Evolutionary conservation across 2,888 invertebrate species (phyloP), one percentile per base, ranked within the genome.

Genomic region (Synergus japonicus): DNA sequence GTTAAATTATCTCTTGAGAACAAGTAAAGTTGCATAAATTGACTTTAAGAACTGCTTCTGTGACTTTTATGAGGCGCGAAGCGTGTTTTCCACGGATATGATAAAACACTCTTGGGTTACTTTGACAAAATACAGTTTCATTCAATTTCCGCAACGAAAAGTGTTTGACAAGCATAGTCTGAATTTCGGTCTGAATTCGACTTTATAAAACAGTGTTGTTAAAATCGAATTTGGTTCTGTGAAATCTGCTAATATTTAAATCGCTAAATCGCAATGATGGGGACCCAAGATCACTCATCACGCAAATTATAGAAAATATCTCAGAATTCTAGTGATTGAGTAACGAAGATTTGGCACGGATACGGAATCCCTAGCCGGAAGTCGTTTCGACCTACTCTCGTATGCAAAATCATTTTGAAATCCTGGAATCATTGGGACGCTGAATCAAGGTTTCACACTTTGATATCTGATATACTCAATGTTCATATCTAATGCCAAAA

Each of bases 231-330:
- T 43, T 43, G 4, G 7, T 43, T 4, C 0, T 43, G 0, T 8
- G 7, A 43, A 43, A 9, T 0, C 43, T 4, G 43, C 43, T 15
- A 49, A 15, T 49, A 22, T 22, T 4, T 76, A 76, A 37, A 76
- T 76, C 41, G 58, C 15, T 18, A 18, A 15, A 37, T 22, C 49
- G 13, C 49, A 43, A 73, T n/a, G 54, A n/a, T n/a, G 10, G 15
- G n/a, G 41, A 76, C 43, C 41, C n/a, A 58, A 44, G 60, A 60
- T 60, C 60, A 60, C 58, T 60, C 60, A 41, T 76, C 76, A 76
- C 54, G 43, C 22, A 54, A 76, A 63, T 76, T 76, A 41, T 13
- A 76, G 76, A 60, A 76, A 22, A 76, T 60, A 76, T 76, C 58
- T 76, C 58, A 29, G 46, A 69, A 9, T 69, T 69, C 69, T 29